Conservation (phyloP, 2,888 invertebrate species). For the Callyntrura sp. region DNA sequence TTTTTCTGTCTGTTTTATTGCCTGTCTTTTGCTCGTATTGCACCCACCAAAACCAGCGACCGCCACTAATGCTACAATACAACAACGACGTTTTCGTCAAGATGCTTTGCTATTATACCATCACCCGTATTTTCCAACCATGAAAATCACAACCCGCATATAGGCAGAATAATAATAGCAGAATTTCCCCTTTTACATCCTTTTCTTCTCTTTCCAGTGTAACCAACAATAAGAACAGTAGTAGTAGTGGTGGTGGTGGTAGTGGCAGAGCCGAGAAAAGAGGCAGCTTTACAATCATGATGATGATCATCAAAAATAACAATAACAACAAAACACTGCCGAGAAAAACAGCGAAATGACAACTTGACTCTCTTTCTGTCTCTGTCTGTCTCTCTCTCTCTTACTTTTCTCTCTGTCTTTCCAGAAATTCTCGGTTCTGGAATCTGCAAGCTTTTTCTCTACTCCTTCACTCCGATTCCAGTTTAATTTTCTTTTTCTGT, state of each 20-base stretch:
- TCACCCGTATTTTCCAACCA: too few species aligned
- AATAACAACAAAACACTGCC: not conserved
- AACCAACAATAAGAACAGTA: too few species aligned
- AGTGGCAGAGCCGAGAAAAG: too few species aligned
- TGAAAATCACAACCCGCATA: not conserved
- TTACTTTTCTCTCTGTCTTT: not conserved
- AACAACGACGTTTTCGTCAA: too few species aligned
- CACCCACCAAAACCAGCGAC: not conserved
- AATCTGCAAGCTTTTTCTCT: not conserved
- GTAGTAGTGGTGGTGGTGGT: too few species aligned
- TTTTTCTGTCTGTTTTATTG: not conserved
- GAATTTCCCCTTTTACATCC: too few species aligned
- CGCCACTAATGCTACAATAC: not conserved
- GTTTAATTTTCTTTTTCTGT: slow-evolving; percentile 19
- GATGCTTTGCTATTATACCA: too few species aligned
- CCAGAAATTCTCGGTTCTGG: not conserved
- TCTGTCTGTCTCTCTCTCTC: not conserved
- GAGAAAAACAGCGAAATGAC: not conserved
- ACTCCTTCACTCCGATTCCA: not conserved
- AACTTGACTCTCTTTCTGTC: slow-evolving; percentile 15
- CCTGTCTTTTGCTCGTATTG: not conserved
- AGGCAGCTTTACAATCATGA: not conserved
- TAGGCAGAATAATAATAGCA: not conserved
- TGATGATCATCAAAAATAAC: slow-evolving; percentile 11
- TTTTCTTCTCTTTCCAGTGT: too few species aligned